A percentile compares a stretch with the other conserved stretches of the same genome.
Evolutionary conservation across 1,140 invertebrate genomes (phyloP).

Genomic region (Ridgeia piscesae): DNA sequence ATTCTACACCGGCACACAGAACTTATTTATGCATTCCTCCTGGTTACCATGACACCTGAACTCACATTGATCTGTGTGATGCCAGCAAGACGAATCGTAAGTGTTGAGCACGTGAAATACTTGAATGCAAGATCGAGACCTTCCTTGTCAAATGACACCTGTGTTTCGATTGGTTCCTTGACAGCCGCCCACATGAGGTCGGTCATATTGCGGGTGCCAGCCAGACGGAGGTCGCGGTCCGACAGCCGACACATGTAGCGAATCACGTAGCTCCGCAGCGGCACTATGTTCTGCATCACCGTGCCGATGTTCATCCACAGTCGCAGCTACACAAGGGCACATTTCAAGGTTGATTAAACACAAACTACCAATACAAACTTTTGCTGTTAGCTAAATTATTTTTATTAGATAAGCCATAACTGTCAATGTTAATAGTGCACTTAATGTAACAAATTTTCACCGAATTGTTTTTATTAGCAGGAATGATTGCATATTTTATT

Average conservation of each 20-base stretch:
- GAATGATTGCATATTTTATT: no score
- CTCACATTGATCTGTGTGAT: constrained; percentile 87
- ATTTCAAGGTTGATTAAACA: not conserved
- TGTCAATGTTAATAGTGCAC: no score
- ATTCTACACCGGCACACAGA: no score
- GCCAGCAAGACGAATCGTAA: constrained; percentile 87
- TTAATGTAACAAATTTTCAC: no score
- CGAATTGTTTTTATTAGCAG: no score
- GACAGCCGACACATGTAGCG: constrained; percentile 88
- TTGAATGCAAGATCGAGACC: constrained; percentile 89
- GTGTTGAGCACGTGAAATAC: constrained; percentile 85
- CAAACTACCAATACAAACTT: not conserved
- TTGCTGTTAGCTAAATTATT: no score
- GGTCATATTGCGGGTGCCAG: constrained; percentile 88
- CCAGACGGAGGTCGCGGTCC: constrained; percentile 84
- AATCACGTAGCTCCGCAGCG: constrained; percentile 79
- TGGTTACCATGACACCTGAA: not conserved
- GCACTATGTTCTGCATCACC: constrained; percentile 83
- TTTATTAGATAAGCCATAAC: no score
- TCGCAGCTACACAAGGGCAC: constrained; percentile 61
- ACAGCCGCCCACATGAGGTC: constrained; percentile 93
- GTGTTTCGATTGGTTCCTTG: constrained; percentile 85
- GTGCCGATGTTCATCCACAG: constrained; percentile 91
- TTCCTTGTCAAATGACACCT: constrained; percentile 83
- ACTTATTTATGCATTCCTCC: not conserved